Evolutionary conservation across 2,888 invertebrate species (phyloP).

Genomic region (Eupithecia subumbrata): DNA sequence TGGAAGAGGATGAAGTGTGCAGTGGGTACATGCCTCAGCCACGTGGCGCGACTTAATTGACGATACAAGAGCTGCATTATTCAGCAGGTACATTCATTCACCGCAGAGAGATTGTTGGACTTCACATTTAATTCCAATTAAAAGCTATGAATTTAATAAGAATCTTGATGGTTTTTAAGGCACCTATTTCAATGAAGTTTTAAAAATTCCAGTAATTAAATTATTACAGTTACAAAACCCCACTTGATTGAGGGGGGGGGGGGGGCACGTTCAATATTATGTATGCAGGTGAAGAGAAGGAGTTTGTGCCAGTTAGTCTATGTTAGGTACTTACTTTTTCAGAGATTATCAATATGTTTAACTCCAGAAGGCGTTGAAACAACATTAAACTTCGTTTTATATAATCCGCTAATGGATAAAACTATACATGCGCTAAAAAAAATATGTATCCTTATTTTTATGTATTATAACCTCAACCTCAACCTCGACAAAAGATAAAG

Average conservation of each 20-base stretch:
- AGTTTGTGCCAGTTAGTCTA: too few species aligned
- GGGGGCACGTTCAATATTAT: too few species aligned
- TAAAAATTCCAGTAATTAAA: not conserved
- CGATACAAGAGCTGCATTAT: conserved; percentile 32
- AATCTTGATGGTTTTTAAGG: not conserved
- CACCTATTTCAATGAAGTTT: not conserved
- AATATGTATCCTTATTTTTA: not conserved
- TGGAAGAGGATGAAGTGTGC: conserved; percentile 4
- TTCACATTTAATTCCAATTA: conserved; percentile 4
- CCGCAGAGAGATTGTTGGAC: not conserved
- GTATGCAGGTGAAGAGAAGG: too few species aligned
- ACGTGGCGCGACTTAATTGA: conserved; percentile 28
- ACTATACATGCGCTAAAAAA: not conserved
- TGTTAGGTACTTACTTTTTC: too few species aligned
- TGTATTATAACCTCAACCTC: too few species aligned
- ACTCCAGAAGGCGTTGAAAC: too few species aligned
- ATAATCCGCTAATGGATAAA: not conserved
- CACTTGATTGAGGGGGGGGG: too few species aligned
- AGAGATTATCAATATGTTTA: too few species aligned
- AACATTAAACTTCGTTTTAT: too few species aligned
- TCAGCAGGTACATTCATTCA: conserved; percentile 24
- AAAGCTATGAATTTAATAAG: not conserved
- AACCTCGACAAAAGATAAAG: too few species aligned
- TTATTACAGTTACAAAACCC: too few species aligned
- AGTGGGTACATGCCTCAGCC: conserved; percentile 7